Base-by-base conservation (phyloP, 1,140 invertebrate species). In the Aphelinus certus region DNA sequence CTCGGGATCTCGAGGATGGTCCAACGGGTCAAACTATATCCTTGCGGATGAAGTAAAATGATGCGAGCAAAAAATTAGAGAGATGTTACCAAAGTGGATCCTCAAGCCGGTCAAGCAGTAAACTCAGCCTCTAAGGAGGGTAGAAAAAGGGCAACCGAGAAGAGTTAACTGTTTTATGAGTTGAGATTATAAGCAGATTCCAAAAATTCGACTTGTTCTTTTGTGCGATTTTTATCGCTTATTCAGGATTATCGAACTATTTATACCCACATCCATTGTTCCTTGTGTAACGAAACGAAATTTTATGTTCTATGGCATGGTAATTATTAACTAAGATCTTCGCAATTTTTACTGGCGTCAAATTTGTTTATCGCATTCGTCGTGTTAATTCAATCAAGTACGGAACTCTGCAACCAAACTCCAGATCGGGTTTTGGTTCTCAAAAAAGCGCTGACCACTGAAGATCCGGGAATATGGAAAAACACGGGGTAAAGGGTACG, bases 381-480 rank as follows among this genome's bases (percentile, higher is more conserved):
- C 26, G 26, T 26, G 26, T 26, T 26, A 26, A 26, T 26, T 26
- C 26, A 26, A 0, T 26, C 26, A 26, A 26, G 26, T 26, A 26
- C 26, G 26, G 26, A 26, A 26, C 26, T 26, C 26, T 26, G 26
- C 26, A 26, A 26, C 26, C 26, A 26, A 26, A 26, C 26, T 26
- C 26, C 26, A 26, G 26, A 26, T 26, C 26, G 26, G 26, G 26
- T 26, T 26, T 26, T 26, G 26, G 26, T 26, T 26, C 26, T 26
- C 26, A 26, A 26, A 26, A 26, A 26, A 26, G 26, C 26, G 26
- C 26, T 26, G 26, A 26, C 26, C 26, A 26, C 26, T 10, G 48
- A 67, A 66, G 55, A 73, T 66, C 65, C 57, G 65, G 65, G 64
- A 62, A 62, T 62, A 68, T 62, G 72, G 57, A 68, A 74, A 74